phyloP scores from a whole-genome alignment of 2,797 vertebrate genomes.

The Mycteria americana region DNA sequence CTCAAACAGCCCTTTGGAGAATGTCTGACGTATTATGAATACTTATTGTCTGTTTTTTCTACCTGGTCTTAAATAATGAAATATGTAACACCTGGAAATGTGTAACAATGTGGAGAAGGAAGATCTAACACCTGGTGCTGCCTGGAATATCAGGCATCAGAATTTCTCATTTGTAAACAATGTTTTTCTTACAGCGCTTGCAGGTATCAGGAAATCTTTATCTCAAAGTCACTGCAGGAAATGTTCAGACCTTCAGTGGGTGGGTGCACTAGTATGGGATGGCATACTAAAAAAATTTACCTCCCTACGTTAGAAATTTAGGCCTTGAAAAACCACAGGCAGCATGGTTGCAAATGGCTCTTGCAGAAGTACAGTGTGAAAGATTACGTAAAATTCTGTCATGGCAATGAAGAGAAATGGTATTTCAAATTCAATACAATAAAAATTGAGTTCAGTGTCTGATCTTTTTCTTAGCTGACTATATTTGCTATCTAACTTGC shows the following conservation, averaged over 20 bases:
- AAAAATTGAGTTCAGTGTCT: slow-evolving; percentile 19
- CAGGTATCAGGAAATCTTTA: not conserved
- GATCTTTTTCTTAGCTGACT: slow-evolving; percentile 1
- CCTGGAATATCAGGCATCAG: slow-evolving; percentile 11
- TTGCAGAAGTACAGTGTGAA: slow-evolving; percentile 15
- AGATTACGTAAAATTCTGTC: not conserved
- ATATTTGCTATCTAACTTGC: not conserved
- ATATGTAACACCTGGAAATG: not conserved
- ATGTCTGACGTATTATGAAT: slow-evolving; percentile 30
- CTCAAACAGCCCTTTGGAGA: slow-evolving; percentile 26
- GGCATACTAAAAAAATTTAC: not conserved
- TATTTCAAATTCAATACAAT: slow-evolving; percentile 27
- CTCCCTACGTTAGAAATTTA: not conserved
- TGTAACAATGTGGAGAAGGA: not conserved
- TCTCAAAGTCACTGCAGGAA: not conserved
- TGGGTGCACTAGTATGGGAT: not conserved
- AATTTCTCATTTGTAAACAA: slow-evolving; percentile 36
- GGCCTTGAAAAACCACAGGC: slow-evolving; percentile 8
- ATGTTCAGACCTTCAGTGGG: not conserved
- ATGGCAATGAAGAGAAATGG: not conserved
- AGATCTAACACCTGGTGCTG: not conserved
- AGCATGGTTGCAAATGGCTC: not conserved
- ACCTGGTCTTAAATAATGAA: slow-evolving; percentile 25
- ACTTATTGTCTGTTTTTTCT: slow-evolving; percentile 29
- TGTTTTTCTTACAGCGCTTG: not conserved